Percentiles rank a stretch among this genome's conserved stretches.
phyloP scores from a whole-genome alignment of 2,797 vertebrate genomes.

The Gadopsis marmoratus region DNA sequence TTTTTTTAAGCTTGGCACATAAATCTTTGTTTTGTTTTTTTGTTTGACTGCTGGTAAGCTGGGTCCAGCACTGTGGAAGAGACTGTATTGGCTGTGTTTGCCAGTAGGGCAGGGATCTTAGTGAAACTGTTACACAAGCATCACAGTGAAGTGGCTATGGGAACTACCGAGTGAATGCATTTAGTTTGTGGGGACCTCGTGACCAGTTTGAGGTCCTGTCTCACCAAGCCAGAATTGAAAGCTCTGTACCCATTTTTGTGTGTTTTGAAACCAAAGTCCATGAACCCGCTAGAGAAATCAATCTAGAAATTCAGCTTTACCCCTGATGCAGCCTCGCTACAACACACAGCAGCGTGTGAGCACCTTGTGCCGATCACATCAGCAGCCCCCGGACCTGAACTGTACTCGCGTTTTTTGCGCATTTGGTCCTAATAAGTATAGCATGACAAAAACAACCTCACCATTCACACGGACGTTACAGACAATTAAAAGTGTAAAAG shows the following conservation, averaged over 20 bases:
- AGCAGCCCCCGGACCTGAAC: not conserved
- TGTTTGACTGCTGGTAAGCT: slow-evolving; percentile 34
- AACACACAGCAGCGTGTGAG: slow-evolving; percentile 6
- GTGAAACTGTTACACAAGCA: slow-evolving; percentile 62
- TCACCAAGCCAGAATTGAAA: slow-evolving; percentile 40
- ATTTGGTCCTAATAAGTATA: not conserved
- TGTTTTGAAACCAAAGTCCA: slow-evolving; percentile 44
- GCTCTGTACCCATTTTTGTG: slow-evolving; percentile 26
- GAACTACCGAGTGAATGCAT: slow-evolving; percentile 35
- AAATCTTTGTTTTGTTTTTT: slow-evolving; percentile 23
- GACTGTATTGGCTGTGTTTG: slow-evolving; percentile 18
- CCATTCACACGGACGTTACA: not conserved
- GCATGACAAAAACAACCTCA: not conserved
- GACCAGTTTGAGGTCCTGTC: slow-evolving; percentile 38
- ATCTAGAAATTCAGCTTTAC: not conserved
- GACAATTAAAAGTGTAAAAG: not conserved
- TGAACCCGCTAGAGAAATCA: slow-evolving; percentile 21
- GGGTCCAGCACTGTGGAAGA: slow-evolving; percentile 14
- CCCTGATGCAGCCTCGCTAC: not conserved
- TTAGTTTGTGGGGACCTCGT: slow-evolving; percentile 44
- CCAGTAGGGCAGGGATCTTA: slow-evolving; percentile 44
- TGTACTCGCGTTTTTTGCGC: not conserved
- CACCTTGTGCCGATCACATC: slow-evolving; percentile 8
- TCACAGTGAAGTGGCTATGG: slow-evolving; percentile 54
- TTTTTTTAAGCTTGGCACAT: slow-evolving; percentile 11